Evolutionary conservation across 37 sponge, comb jelly and placozoan species (phyloP), one percentile per base, ranked within the genome.

Genomic region (Spongia lamella): DNA sequence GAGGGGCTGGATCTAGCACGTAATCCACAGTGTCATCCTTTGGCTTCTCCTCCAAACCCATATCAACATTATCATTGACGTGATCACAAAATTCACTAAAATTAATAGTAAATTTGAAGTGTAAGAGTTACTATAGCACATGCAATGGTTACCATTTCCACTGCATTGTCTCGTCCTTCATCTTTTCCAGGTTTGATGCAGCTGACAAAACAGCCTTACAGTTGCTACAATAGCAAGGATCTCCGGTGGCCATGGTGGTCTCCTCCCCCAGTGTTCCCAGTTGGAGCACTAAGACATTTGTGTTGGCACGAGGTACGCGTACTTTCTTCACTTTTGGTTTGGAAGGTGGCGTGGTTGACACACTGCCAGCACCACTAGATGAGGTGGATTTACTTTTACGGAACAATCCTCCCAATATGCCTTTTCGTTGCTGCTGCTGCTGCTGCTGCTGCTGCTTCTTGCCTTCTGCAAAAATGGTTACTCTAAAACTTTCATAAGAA

Each of bases 71-170:
- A 14, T 38, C 59, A 51, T 94, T 94, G 43, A 79, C 82, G 15
- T 75, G 66, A 2, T 79, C 86, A 83, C 96, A 95, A 68, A 95
- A 95, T 73, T 95, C 96, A 82, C 96, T 91, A 58, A 1, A 72
- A 25, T 29, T 27, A 17, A 77, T 9, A 32, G 6, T n/a, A 62
- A 53, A 19, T 39, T 7, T 25, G 3, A 34, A 70, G 47, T 43
- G 5, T 43, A n/a, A n/a, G n/a, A 19, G 75, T 21, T 36, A 37
- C 34, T 15, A 56, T 24, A 17, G 29, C 24, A 21, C 29, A 61
- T 2, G 20, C 32, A 39, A 50, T 11, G 27, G 70, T 76, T 69
- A 93, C 94, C 94, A 93, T 38, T 64, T 89, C 94, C 94, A 93
- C 6, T 54, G 40, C 19, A 83, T 73, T 38, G 21, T 73, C 35